Base-by-base conservation (phyloP, 2,888 invertebrate genomes). In the Xestia rhomboidea region DNA sequence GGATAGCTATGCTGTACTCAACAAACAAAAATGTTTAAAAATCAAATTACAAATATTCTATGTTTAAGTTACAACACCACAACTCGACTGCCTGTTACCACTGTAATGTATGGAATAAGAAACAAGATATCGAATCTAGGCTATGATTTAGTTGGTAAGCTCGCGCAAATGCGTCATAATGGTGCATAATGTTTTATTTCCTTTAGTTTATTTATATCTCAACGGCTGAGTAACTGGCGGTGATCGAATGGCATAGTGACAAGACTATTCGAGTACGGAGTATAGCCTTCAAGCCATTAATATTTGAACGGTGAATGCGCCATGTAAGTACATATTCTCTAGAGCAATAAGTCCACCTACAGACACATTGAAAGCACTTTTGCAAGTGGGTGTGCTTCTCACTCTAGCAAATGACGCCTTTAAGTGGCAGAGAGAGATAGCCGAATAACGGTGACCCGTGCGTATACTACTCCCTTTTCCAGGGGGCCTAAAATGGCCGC, bases 131-230 rank as follows among this genome's bases (percentile, higher is more conserved):
- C 91, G 91, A 92, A 92, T 92, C 70, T 95, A 95, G 95, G 94
- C 95, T 95, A 95, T 95, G 94, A 93, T 90, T 80, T 93, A 94
- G 90, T 86, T 84, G 7, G 66, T 93, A 91, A 91, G 91, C 68
- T 69, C 41, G 79, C 88, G 77, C 81, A 79, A 85, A 79, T 70
- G 85, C 80, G 86, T 86, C 82, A 86, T 62, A 89, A 62, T 91
- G 95, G 94, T 95, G 95, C 95, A 95, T 95, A 95, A 95, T 95
- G 88, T 90, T 91, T 91, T 90, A 63, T 63, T 86, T 85, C 77
- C 85, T 86, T 86, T 85, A 71, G 77, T 82, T 87, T 79, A 85
- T 84, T 87, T 88, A 84, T 87, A 64, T 70, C 57, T 73, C 51
- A 63, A 74, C 66, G 69, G 60, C 73, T 81, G 64, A 66, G 68